Conservation (phyloP, 2,797 vertebrate species). For the Chaetophractus vellerosus region DNA sequence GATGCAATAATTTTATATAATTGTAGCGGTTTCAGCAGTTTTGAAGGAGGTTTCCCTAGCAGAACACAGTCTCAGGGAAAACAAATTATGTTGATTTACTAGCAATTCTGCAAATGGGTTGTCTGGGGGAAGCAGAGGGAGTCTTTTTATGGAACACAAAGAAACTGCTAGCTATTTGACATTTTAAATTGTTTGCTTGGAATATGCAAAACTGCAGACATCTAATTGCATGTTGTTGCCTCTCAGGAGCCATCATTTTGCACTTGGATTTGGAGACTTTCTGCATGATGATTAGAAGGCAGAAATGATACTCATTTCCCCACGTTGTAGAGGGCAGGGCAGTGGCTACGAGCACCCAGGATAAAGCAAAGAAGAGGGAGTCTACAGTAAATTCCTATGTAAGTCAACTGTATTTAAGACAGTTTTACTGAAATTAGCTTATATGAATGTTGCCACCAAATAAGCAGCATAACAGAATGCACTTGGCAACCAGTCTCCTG, state of each 20-base stretch:
- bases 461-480: not conserved
- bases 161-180: constrained; percentile 71
- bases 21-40: constrained; percentile 76
- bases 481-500: not conserved
- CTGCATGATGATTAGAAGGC: constrained; percentile 54
- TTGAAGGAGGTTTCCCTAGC: constrained; percentile 72
- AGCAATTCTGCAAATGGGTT: constrained; percentile 78
- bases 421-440: constrained; percentile 5
- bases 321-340: constrained; percentile 28
- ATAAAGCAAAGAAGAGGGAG: not conserved
- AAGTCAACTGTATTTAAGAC: not conserved
- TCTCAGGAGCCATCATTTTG: constrained; percentile 64
- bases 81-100: constrained; percentile 85
- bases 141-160: constrained; percentile 72
- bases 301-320: constrained; percentile 42
- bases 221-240: constrained; percentile 62
- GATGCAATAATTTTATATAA: constrained; percentile 79
- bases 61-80: constrained; percentile 74
- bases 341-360: not conserved
- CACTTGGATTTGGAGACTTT: constrained; percentile 57
- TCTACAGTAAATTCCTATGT: not conserved
- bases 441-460: not conserved
- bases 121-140: constrained; percentile 65
- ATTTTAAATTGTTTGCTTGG: constrained; percentile 80
- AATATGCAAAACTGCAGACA: constrained; percentile 65